These are phyloP conservation scores for Allophyes oxyacanthae DNA, from an alignment of 2,888 invertebrate genomes.

Conservation along the genomic window DNA sequence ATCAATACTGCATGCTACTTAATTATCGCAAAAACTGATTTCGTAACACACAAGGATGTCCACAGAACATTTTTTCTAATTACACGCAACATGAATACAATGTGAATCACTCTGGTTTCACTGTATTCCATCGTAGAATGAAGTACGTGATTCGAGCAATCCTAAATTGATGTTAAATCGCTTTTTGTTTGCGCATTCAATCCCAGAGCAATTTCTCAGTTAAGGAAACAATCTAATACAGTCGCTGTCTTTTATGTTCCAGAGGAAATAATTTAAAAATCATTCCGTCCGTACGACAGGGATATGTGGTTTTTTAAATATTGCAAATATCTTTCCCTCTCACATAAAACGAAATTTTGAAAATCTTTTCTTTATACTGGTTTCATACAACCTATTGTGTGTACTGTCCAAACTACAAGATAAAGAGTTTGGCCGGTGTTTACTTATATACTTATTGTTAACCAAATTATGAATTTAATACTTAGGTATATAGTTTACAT, in stretches of 20 bases:
- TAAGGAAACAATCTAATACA: constrained; percentile 75
- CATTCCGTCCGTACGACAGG: constrained; percentile 37
- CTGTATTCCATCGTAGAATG: constrained; percentile 23
- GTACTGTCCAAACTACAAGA: too few species aligned
- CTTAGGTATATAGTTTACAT: constrained; percentile 6
- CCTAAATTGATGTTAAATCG: constrained; percentile 80
- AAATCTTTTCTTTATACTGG: too few species aligned
- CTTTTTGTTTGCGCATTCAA: constrained; percentile 81
- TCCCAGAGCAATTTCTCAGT: constrained; percentile 76
- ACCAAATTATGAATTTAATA: too few species aligned
- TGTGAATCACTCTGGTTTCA: constrained; percentile 10
- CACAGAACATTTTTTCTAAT: constrained; percentile 6
- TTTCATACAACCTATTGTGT: too few species aligned
- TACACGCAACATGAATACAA: constrained; percentile 2
- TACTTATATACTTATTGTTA: too few species aligned
- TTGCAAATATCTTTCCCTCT: not conserved
- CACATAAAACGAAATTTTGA: too few species aligned
- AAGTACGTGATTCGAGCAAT: constrained; percentile 32
- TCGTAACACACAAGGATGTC: not conserved
- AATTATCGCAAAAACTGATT: constrained; percentile 22
- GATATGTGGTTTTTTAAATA: constrained; percentile 16
- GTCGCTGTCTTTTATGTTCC: constrained; percentile 64
- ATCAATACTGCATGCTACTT: constrained; percentile 7
- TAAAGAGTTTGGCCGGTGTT: too few species aligned
- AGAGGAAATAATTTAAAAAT: constrained; percentile 62